phyloP scores from a whole-genome alignment of 2,113 vertebrate species.

The Azemiops feae region DNA sequence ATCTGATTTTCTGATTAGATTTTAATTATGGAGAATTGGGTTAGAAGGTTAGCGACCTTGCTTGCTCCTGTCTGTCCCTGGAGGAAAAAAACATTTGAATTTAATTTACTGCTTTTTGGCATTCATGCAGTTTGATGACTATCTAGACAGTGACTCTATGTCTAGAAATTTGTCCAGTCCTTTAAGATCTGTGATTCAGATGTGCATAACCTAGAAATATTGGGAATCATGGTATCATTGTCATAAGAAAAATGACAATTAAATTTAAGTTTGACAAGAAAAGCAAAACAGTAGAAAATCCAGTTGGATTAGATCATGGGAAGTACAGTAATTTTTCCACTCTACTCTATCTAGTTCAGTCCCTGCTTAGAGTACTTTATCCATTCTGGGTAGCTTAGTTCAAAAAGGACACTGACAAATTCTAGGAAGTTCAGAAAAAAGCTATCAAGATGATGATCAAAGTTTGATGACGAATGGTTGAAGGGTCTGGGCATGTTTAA shows the following conservation, averaged over 20 bases:
- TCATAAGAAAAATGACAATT: background rate
- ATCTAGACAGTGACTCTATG: background rate
- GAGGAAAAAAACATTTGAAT: constrained; percentile 14
- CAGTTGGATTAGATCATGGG: background rate
- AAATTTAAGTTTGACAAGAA: background rate
- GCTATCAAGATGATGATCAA: background rate
- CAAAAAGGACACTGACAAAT: background rate
- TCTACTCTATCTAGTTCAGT: background rate
- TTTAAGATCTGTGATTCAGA: background rate
- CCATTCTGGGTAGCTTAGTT: background rate
- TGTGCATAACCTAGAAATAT: background rate
- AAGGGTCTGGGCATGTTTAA: background rate
- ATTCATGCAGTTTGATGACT: background rate
- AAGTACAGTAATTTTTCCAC: background rate
- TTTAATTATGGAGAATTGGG: constrained; percentile 21
- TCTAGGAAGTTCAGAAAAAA: background rate
- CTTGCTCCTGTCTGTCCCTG: background rate
- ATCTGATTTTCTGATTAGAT: constrained; percentile 6
- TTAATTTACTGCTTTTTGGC: constrained; percentile 26
- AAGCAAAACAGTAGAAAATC: background rate
- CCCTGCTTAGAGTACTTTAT: background rate
- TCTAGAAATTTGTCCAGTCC: constrained; percentile 4
- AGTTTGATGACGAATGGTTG: background rate
- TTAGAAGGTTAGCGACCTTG: constrained; percentile 7
- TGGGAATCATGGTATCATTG: background rate